These are phyloP conservation scores for Allophyes oxyacanthae DNA, from an alignment of 2,888 invertebrate genomes.

Conservation along the genomic window DNA sequence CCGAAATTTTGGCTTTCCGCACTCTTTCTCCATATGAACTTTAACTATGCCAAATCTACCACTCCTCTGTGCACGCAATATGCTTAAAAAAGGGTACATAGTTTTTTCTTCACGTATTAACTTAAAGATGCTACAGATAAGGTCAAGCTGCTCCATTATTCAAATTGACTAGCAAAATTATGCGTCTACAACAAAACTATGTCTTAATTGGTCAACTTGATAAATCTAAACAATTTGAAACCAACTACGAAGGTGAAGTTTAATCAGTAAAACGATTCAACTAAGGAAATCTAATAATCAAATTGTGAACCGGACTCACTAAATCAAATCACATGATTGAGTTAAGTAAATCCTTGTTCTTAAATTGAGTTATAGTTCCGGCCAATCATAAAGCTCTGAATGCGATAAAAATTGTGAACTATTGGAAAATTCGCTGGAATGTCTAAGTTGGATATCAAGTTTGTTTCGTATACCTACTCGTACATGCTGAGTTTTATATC, in stretches of 20 bases:
- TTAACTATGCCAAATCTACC: too few relatives aligned
- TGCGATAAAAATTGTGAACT: conserved; percentile 20
- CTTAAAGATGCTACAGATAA: too few relatives aligned
- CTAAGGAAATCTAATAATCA: conserved; percentile 52
- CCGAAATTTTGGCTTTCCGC: too few relatives aligned
- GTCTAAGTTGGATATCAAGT: neutral
- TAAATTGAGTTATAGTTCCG: conserved; percentile 38
- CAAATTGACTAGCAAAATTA: conserved; percentile 6
- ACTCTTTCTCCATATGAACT: too few relatives aligned
- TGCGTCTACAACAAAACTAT: conserved; percentile 25
- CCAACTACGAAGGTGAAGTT: conserved; percentile 39
- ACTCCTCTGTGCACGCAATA: too few relatives aligned
- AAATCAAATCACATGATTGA: conserved; percentile 51
- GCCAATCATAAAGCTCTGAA: conserved; percentile 28
- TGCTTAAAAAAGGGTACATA: too few relatives aligned
- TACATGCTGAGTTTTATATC: too few relatives aligned
- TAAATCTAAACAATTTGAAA: conserved; percentile 40
- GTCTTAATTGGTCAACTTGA: conserved; percentile 27
- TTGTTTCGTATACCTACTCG: too few relatives aligned
- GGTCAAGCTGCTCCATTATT: neutral
- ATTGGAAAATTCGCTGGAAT: conserved; percentile 4
- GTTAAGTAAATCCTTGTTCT: conserved; percentile 40
- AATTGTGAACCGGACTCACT: conserved; percentile 36
- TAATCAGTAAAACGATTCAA: conserved; percentile 43
- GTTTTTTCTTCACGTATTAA: too few relatives aligned